Conservation (phyloP, 2,888 invertebrate species). For the Thyatira batis region DNA sequence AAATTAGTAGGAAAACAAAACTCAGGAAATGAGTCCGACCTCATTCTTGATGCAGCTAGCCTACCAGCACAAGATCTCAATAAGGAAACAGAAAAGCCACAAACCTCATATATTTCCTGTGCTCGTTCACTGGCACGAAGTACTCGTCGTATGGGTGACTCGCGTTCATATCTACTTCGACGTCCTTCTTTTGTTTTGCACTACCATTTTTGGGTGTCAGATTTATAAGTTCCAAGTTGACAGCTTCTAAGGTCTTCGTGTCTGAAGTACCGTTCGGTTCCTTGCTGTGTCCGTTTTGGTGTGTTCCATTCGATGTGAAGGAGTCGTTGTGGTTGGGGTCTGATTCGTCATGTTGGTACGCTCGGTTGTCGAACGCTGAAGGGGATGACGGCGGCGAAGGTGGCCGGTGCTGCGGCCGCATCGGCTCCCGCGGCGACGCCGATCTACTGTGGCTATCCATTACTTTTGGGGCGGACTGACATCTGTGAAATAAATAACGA, state of each 20-base stretch:
- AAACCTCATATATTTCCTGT: constrained; percentile 92
- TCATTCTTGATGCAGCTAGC: not conserved
- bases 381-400: constrained; percentile 68
- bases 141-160: constrained; percentile 91
- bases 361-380: constrained; percentile 73
- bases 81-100: constrained; percentile 23
- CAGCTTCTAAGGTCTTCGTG: constrained; percentile 84
- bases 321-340: constrained; percentile 78
- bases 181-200: constrained; percentile 84
- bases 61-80: constrained; percentile 3
- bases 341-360: constrained; percentile 68
- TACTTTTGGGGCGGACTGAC: constrained; percentile 77
- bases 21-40: not conserved
- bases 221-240: constrained; percentile 90
- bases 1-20: not conserved
- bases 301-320: constrained; percentile 67
- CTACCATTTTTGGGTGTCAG: constrained; percentile 84
- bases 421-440: constrained; percentile 77
- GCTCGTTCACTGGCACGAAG: constrained; percentile 92
- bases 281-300: constrained; percentile 68
- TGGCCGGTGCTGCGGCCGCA: constrained; percentile 73
- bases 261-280: constrained; percentile 62
- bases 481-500: constrained; percentile 55
- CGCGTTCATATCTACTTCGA: constrained; percentile 84
- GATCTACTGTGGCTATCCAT: constrained; percentile 79